Evolutionary conservation across 1,140 invertebrate species (phyloP), one percentile per base, ranked within the genome.

Genomic region (Rhizoglyphus robini): DNA sequence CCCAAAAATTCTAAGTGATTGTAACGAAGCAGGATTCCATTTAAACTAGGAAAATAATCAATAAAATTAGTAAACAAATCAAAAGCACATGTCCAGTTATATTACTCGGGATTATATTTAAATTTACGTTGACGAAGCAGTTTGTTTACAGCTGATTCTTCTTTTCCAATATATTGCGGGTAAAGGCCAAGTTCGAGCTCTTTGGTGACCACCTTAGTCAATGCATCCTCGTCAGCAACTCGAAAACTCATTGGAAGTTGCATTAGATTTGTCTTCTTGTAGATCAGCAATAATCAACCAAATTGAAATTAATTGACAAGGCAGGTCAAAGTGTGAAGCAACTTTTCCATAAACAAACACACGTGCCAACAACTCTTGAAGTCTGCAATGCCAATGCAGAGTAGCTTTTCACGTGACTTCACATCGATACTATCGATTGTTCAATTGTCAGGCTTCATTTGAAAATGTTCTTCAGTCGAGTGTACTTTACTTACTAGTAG

Each of bases 31-130:
- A 64, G 34, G 4, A 64, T 64, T 4, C 63, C 63, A 36, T 64
- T 64, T 31, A 64, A 27, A 48, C 63, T 64, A 51, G 11, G 18
- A 49, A 11, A 1, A 23, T 27, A 49, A 2, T 20, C 1, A 64
- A 23, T 1, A 48, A 1, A 36, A 49, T 51, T 64, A 4, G 11
- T 32, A 3, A 49, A 60, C 34, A 51, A 61, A 13, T 38, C 3
- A 61, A 36, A 60, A n/a, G n/a, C n/a, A n/a, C n/a, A n/a, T n/a
- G n/a, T 41, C 25, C 13, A 51, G 20, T 51, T 51, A 51, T n/a
- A 20, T 2, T 64, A 64, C 63, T 64, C 63, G 2, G 38, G 29
- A 64, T 64, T 64, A 36, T 64, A 64, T 49, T 64, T 64, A 47
- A 49, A 64, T 57, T 64, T 64, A 15, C 41, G 29, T 13, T 48